Conservation (phyloP, 2,797 vertebrate genomes). For the Cirrhinus molitorella region DNA sequence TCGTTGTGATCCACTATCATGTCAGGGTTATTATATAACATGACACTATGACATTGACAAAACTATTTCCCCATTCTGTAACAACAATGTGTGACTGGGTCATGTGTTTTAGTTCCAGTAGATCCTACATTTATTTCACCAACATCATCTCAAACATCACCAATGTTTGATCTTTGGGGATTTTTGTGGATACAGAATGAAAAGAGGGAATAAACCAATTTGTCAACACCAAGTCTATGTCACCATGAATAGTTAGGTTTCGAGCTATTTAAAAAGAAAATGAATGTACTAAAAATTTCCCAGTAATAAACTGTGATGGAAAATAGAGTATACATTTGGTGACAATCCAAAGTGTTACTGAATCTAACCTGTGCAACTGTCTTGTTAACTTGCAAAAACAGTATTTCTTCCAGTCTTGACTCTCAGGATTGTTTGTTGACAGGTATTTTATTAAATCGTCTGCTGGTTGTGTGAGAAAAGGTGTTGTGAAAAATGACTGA, state of each 20-base stretch:
- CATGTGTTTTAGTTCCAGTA: conserved; percentile 17
- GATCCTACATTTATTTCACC: background rate
- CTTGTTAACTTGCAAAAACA: conserved; percentile 38
- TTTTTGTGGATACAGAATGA: background rate
- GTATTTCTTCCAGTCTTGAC: conserved; percentile 45
- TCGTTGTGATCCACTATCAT: background rate
- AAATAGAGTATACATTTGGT: conserved; percentile 10
- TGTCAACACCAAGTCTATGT: background rate
- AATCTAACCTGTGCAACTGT: conserved; percentile 23
- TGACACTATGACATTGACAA: conserved; percentile 19
- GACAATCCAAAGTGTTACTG: conserved; percentile 40
- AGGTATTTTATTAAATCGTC: conserved; percentile 33
- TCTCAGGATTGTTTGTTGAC: conserved; percentile 49
- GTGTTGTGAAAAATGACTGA: conserved; percentile 5
- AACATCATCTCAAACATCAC: background rate
- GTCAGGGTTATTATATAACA: conserved; percentile 22
- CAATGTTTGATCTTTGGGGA: background rate
- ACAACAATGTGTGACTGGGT: conserved; percentile 27
- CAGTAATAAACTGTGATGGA: conserved; percentile 20
- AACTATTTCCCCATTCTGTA: background rate
- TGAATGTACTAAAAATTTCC: conserved; percentile 12
- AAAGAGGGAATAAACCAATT: background rate
- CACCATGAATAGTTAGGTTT: background rate
- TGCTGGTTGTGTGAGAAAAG: conserved; percentile 36
- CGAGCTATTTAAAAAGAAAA: conserved; percentile 16